phyloP scores from a whole-genome alignment of 2,113 vertebrate genomes.

The Megatriorchis doriae region DNA sequence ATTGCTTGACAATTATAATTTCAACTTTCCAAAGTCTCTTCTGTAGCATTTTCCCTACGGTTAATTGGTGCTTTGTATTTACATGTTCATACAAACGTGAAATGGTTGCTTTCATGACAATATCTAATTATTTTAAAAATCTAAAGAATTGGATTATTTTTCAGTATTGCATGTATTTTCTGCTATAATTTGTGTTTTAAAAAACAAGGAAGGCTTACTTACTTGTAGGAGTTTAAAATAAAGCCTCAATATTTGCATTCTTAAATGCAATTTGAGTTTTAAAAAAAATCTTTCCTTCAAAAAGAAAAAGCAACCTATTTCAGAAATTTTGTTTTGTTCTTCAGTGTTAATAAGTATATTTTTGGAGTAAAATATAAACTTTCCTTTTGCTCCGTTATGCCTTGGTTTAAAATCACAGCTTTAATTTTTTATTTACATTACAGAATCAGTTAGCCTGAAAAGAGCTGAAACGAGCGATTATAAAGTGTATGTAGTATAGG shows the following conservation, averaged over 20 bases:
- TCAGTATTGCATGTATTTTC: background rate
- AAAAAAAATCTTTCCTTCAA: background rate
- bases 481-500: background rate
- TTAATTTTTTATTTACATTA: slow-evolving; percentile 13
- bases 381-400: background rate
- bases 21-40: background rate
- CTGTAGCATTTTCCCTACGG: background rate
- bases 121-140: background rate
- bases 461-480: slow-evolving; percentile 30
- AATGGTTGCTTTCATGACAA: background rate
- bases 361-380: slow-evolving; percentile 11
- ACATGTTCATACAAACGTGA: background rate
- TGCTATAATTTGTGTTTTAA: background rate
- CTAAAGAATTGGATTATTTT: background rate
- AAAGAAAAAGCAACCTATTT: background rate
- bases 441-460: background rate
- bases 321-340: slow-evolving; percentile 1
- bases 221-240: background rate
- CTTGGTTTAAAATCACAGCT: background rate
- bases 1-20: background rate
- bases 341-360: background rate
- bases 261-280: background rate
- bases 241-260: background rate
- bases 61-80: background rate
- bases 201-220: background rate